Base-by-base conservation (phyloP, 2,888 invertebrate species). In the Bembecia ichneumoniformis region DNA sequence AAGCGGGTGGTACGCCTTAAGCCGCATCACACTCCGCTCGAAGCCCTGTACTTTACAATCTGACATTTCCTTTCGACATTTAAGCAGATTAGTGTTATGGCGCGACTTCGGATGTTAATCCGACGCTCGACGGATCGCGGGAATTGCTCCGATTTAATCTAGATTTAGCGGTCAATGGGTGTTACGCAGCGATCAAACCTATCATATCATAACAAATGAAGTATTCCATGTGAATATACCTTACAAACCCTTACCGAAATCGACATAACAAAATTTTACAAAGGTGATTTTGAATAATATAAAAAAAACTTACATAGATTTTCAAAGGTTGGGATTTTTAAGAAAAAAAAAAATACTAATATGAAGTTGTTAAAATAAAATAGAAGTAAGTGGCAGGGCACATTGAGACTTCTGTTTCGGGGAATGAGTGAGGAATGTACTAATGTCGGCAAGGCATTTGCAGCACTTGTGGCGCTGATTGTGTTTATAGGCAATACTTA, bases 1-100 rank as follows among this genome's bases (percentile, higher is more conserved):
- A 70, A 74, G 76, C 71, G 75, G 77, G 74, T 72, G 76, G 77
- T 74, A 68, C 62, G 62, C 57, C 58, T 69, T 82, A 82, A 83
- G 77, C 81, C 77, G 64, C 78, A 73, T 77, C 81, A 77, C 69
- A 68, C 68, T 55, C 64, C 65, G 69, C 66, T 72, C 71, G 59
- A 67, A 66, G 75, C 79, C 76, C 81, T 81, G 78, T 74, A 77
- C 75, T 73, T 82, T 82, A 80, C 86, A 82, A 87, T 86, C 87
- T 80, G 87, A 88, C 87, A 79, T 88, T 87, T 88, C 87, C 87
- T 86, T 79, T 82, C 80, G 87, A 84, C 86, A 82, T 87, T 82
- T 79, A 82, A 87, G 82, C 79, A 86, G 87, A 86, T 87, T 84
- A 86, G 79, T 79, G 81, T 78, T 84, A 77, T 80, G 75, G 73